Conservation (phyloP, 2,113 vertebrate species). For the Apteryx mantelli region DNA sequence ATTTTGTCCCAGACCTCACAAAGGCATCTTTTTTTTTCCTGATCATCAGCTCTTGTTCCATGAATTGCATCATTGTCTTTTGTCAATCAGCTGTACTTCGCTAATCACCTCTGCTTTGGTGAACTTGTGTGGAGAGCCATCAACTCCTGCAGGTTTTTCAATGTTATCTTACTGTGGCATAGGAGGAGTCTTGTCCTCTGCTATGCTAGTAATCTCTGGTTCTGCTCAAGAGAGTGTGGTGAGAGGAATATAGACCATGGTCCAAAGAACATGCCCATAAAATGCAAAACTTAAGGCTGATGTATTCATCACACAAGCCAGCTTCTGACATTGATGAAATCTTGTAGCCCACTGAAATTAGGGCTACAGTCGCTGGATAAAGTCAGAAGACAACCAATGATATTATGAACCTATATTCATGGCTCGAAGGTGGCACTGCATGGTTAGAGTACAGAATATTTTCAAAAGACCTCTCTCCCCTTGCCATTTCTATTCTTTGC, state of each 20-base stretch:
- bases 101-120: background rate
- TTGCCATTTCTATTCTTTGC: constrained; percentile 57
- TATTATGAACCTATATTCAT: constrained; percentile 34
- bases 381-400: background rate
- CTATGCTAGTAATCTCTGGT: background rate
- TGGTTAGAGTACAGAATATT: constrained; percentile 50
- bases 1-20: background rate
- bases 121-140: background rate
- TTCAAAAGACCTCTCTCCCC: constrained; percentile 35
- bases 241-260: background rate
- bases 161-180: background rate
- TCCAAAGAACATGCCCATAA: background rate
- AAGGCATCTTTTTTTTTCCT: background rate
- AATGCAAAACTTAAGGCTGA: background rate
- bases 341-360: background rate
- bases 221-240: background rate
- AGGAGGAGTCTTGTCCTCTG: background rate
- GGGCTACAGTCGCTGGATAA: background rate
- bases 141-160: background rate
- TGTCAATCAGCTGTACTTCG: background rate
- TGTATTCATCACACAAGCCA: background rate
- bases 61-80: background rate
- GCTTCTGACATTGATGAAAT: background rate
- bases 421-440: background rate
- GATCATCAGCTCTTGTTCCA: background rate